These are phyloP conservation scores for Cydia amplana DNA, from an alignment of 1,140 invertebrate genomes.

Conservation along the genomic window DNA sequence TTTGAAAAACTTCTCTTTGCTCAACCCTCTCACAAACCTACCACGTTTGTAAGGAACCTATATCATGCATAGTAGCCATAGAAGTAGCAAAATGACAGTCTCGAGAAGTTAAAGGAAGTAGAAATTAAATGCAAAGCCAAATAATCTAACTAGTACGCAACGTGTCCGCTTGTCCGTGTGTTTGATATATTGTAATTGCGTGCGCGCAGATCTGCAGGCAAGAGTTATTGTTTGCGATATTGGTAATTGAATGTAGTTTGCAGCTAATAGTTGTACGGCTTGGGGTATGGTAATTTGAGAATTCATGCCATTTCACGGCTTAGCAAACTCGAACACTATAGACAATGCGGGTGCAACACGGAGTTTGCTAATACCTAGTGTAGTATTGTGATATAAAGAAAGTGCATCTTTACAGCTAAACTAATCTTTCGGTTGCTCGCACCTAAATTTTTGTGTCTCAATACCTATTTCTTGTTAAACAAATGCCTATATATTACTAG, in stretches of 20 bases:
- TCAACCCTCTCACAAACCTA: no score
- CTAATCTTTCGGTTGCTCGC: no score
- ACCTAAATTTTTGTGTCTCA: no score
- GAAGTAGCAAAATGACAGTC: no score
- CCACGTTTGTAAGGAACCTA: no score
- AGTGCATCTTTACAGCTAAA: no score
- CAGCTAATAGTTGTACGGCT: not conserved
- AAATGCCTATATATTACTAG: no score
- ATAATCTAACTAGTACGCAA: constrained; percentile 3
- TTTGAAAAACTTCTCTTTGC: no score
- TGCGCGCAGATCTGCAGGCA: constrained; percentile 2
- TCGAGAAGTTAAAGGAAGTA: not conserved
- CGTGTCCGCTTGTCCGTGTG: not conserved
- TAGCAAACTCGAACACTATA: not conserved
- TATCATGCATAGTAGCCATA: no score
- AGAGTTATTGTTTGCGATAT: constrained; percentile 19
- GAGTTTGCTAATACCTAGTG: not conserved
- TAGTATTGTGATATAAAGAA: not conserved
- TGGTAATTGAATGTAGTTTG: constrained; percentile 13
- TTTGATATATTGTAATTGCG: constrained; percentile 19
- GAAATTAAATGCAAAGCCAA: not conserved
- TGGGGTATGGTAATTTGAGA: constrained; percentile 11
- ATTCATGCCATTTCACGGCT: not conserved
- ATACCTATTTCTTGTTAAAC: no score
- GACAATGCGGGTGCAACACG: not conserved